phyloP scores from a whole-genome alignment of 2,113 vertebrate genomes.

The Vulpes ferrilata region DNA sequence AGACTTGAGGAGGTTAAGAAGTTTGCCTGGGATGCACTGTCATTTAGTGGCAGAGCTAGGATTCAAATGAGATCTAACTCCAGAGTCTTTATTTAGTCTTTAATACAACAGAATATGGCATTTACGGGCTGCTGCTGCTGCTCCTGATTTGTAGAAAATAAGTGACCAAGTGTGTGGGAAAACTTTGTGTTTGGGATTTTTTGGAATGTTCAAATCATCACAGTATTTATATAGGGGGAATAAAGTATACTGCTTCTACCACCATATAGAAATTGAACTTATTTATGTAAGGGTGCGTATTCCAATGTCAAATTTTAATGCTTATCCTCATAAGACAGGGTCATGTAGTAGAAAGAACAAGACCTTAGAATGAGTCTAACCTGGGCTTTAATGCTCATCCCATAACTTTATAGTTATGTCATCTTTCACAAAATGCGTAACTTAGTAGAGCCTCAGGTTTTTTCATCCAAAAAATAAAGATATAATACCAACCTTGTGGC shows the following conservation, averaged over 20 bases:
- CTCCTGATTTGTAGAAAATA: background rate
- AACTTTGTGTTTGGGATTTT: background rate
- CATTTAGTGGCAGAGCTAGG: background rate
- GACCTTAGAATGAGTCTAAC: background rate
- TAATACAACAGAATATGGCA: background rate
- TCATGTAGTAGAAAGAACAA: background rate
- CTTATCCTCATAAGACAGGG: background rate
- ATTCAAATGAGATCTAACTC: background rate
- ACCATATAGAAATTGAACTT: background rate
- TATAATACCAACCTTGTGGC: background rate
- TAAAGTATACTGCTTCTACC: background rate
- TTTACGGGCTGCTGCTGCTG: background rate
- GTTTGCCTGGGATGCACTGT: background rate
- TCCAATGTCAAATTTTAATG: background rate
- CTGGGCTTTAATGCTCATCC: background rate
- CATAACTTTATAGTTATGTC: background rate
- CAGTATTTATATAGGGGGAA: background rate
- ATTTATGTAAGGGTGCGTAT: background rate
- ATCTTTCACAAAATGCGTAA: background rate
- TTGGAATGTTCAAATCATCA: background rate
- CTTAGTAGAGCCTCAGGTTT: background rate
- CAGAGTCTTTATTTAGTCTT: background rate
- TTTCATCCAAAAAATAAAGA: conserved; percentile 16
- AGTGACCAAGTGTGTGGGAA: background rate
- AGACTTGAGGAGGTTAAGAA: background rate